Evolutionary conservation across 2,113 vertebrate genomes (phyloP).

Genomic region (Gadus macrocephalus): DNA sequence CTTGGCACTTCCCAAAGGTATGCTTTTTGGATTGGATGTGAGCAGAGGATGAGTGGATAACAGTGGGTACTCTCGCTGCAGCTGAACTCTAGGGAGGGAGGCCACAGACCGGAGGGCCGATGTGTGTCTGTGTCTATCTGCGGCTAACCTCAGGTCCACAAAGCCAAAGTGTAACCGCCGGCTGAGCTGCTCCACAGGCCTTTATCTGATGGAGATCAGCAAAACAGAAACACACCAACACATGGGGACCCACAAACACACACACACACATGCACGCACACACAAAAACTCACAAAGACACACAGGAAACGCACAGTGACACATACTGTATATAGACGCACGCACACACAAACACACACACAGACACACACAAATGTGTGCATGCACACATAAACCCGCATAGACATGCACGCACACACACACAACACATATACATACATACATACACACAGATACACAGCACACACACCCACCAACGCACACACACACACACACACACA

Average conservation of each 20-base stretch:
- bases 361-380: background rate
- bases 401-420: background rate
- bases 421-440: constrained; percentile 22
- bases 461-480: constrained; percentile 29
- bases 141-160: constrained; percentile 50
- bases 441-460: constrained; percentile 8
- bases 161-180: constrained; percentile 50
- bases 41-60: background rate
- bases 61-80: background rate
- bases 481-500: constrained; percentile 58
- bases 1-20: too few relatives aligned
- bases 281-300: constrained; percentile 20
- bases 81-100: background rate
- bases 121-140: constrained; percentile 39
- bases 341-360: constrained; percentile 30
- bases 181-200: constrained; percentile 46
- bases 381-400: background rate
- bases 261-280: constrained; percentile 56
- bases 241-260: background rate
- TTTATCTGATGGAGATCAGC: constrained; percentile 62
- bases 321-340: constrained; percentile 58
- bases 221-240: constrained; percentile 32
- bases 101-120: constrained; percentile 26
- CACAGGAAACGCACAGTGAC: background rate
- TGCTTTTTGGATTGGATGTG: background rate